Evolutionary conservation across 1,140 invertebrate genomes (phyloP), one percentile per base, ranked within the genome.

Genomic region (Drosophila nigrodunni): DNA sequence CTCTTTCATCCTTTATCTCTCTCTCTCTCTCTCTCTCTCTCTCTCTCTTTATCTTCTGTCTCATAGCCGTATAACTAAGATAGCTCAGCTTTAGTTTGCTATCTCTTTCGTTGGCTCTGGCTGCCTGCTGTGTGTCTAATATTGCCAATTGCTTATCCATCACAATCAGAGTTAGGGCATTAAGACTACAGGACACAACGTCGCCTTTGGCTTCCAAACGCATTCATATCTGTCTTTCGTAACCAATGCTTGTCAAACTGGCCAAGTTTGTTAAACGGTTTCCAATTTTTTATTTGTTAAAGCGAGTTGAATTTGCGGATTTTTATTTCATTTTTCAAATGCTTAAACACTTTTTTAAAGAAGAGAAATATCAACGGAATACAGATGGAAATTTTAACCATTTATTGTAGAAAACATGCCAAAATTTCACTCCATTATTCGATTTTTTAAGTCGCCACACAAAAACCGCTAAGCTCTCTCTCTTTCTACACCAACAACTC

Each of bases 111-210:
- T 10, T 60, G 8, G 37, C 34, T 70, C 34, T 49, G 39, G 60
- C 25, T 10, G 6, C n/a, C 25, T 46, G 8, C 47, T 49, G 39
- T 7, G 25, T 57, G 66, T 67, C 65, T 66, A 52, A 59, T 74
- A 65, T 76, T 47, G 68, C 69, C 76, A 82, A 86, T 87, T 88
- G 79, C 83, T 88, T 88, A 86, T 86, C 82, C 86, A 86, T 86
- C 82, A 86, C 82, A 80, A 85, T 85, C 82, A 85, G 71, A 82
- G 83, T 87, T 79, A 78, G 61, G 67, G 67, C 66, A 74, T 74
- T 69, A 78, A 78, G 82, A 78, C 68, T 64, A 54, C 35, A 41
- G 41, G 21, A 62, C 66, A 65, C 66, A 65, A 50, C 71, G 79
- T 82, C 72, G 71, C 65, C 82, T 78, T 82, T 67, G 72, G 64